These are phyloP conservation scores for Galerucella pusilla DNA, from an alignment of 2,888 invertebrate species.

Conservation along the genomic window DNA sequence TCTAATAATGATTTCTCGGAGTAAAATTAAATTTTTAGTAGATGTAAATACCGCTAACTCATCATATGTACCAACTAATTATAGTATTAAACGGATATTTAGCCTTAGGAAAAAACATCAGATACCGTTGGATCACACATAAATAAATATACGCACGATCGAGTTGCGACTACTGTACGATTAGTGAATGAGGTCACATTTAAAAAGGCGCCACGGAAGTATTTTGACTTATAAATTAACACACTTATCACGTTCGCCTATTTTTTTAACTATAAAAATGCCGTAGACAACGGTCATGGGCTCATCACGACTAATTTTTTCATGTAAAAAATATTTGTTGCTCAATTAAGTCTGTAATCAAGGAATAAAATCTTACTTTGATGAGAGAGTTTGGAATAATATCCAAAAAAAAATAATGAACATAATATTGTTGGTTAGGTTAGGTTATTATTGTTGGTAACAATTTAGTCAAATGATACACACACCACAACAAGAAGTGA, in stretches of 20 bases:
- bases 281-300: not conserved
- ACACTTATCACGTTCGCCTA: slow-evolving; percentile 11
- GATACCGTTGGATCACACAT: slow-evolving; percentile 36
- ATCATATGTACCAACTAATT: slow-evolving; percentile 5
- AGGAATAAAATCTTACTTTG: too few relatives aligned
- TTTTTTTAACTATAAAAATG: not conserved
- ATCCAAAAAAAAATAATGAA: too few relatives aligned
- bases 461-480: too few relatives aligned
- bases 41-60: not conserved
- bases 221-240: slow-evolving; percentile 44
- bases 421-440: too few relatives aligned
- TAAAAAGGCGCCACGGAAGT: slow-evolving; percentile 53
- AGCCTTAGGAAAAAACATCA: slow-evolving; percentile 29
- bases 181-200: slow-evolving; percentile 52
- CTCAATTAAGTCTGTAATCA: too few relatives aligned
- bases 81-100: slow-evolving; percentile 5
- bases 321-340: too few relatives aligned
- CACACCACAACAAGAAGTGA: too few relatives aligned
- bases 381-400: too few relatives aligned
- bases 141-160: slow-evolving; percentile 27
- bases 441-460: too few relatives aligned
- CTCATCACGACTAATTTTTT: too few relatives aligned
- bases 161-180: slow-evolving; percentile 36
- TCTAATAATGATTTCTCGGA: not conserved
- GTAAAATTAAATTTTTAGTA: not conserved